Percentiles rank a stretch among this genome's conserved stretches.
These are phyloP conservation scores for Vombatus ursinus DNA, from an alignment of 2,113 vertebrate species.

Conservation along the genomic window DNA sequence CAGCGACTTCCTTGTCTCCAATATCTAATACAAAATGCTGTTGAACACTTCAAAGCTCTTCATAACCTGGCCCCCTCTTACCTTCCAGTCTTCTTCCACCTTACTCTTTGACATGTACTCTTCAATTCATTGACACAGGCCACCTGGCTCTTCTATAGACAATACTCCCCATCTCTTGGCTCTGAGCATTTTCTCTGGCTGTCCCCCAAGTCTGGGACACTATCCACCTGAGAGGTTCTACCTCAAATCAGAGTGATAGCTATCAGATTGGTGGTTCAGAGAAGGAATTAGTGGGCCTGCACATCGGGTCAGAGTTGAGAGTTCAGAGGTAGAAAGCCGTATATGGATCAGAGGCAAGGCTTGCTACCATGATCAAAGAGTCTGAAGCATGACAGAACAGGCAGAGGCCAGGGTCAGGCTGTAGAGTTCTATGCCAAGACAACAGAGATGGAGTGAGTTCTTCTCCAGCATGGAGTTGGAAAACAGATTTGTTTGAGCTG, in stretches of 20 bases:
- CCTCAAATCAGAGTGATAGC: neutral
- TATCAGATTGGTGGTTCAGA: neutral
- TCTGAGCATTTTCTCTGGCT: neutral
- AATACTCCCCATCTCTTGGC: neutral
- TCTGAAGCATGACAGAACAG: neutral
- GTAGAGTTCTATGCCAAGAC: neutral
- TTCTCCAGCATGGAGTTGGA: neutral
- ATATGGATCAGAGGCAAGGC: neutral
- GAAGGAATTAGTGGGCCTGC: neutral
- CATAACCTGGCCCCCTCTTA: neutral
- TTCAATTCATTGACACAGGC: neutral
- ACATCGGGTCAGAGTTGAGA: neutral
- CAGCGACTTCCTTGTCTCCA: neutral
- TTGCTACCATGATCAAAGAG: neutral
- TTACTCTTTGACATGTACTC: neutral
- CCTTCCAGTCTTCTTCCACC: neutral
- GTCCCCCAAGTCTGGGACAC: neutral
- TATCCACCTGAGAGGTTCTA: neutral
- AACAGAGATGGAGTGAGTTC: neutral
- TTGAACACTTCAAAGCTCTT: neutral
- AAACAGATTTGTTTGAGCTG: neutral
- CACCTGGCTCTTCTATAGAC: neutral
- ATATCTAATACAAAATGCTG: neutral
- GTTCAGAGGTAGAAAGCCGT: neutral
- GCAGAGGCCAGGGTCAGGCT: neutral